Base-by-base conservation (phyloP, 2,797 vertebrate species). In the Rhyacichthys aspro region DNA sequence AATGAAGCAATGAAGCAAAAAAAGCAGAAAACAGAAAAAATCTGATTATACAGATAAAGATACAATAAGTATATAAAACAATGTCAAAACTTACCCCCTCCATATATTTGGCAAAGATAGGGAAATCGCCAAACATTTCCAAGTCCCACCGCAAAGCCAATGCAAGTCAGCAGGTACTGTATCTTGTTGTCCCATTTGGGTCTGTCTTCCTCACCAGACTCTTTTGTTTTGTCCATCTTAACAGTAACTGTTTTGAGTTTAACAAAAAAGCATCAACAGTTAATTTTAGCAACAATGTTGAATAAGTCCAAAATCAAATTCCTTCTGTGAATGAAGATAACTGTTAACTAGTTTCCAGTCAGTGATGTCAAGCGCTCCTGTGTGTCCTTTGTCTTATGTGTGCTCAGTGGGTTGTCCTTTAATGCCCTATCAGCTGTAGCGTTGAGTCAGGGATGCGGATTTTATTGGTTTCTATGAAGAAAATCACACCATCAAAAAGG, bases 41-140 rank as follows among this genome's bases (percentile, higher is more conserved):
- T n/a, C n/a, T n/a, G n/a, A n/a, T n/a, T n/a, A n/a, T n/a, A n/a
- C 3, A 41, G 11, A 7, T n/a, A 14, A 11, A 42, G 14, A n/a
- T 43, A 2, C 0, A 1, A 8, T 2, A n/a, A 38, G 41, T 7
- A 28, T 3, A 36, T 32, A 10, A 11, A 23, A 55, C 17, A 65
- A 50, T 14, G 11, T 2, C 34, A 43, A 23, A 59, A 63, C 94
- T 94, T 74, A 96, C 96, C 96, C 85, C 96, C 95, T 72, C 96
- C 96, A 0, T 98, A 90, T 47, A 91, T 94, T 89, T 98, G 96
- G 68, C 96, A 98, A 37, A 97, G 61, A 77, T 96, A 98, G 0
- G 95, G 96, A 84, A 98, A 98, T 23, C 96, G 79, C 96, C 96
- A 98, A 37, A 98, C 76, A 6, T 98, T 97, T 46, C 96, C 95